Base-by-base conservation (phyloP, 2,113 vertebrate genomes). In the Piprites chloris region DNA sequence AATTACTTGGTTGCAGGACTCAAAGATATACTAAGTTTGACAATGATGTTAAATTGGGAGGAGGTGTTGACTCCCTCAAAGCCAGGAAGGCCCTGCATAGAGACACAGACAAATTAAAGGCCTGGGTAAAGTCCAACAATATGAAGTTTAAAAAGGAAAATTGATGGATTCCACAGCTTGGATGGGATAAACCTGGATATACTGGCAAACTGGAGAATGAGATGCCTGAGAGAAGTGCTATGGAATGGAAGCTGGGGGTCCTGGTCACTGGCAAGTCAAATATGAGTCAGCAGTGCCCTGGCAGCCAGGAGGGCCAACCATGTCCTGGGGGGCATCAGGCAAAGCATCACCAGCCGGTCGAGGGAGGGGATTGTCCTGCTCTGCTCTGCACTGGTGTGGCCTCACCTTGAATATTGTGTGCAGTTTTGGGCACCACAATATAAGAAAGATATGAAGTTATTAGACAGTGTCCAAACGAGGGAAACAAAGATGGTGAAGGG, bases 341-440 rank as follows among this genome's bases (percentile, higher is more conserved):
- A n/a, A 16, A 73, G 30, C 50, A 42, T 55, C 2, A 0, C 5
- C 69, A 42, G 50, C 39, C 0, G 1, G 22, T 30, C 12, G 3
- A 27, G 52, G 23, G 32, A 56, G 30, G 39, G 39, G 30, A 44
- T 44, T 56, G 52, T 44, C 32, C 39, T 0, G 1, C 37, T 42
- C 30, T 73, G 23, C 17, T 56, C 52, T 42, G 52, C 52, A 3
- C 71, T 42, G 23, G 17, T 6, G 52, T 1, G 1, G 52, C 39
- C 52, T 56, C 52, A 27, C 52, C 52, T 73, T 5, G 4, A 14
- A 33, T 73, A 9, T 14, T 42, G 52, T 24, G 37, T 5, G 30
- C 24, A 39, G 27, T 3, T 61, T 7, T 12, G 46, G 23, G 6
- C 7, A 2, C 3, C 19, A 9, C 15, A 30, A 13, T 4, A 8